A percentile compares a stretch with the other conserved stretches of the same genome.
Evolutionary conservation across 2,113 vertebrate genomes (phyloP).

Genomic region (Tiliqua scincoides): DNA sequence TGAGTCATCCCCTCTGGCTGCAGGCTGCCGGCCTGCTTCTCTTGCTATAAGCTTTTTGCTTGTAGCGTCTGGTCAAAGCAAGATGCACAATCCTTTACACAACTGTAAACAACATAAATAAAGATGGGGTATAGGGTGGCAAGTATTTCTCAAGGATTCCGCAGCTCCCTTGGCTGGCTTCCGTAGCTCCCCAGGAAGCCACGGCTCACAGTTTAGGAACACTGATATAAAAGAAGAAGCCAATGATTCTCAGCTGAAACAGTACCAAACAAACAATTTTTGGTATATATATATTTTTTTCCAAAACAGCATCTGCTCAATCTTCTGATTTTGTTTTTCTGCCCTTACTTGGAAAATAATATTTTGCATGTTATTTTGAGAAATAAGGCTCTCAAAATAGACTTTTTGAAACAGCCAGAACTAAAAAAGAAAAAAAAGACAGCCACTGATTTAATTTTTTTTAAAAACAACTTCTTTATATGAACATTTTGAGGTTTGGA

Average conservation of each 20-base stretch:
- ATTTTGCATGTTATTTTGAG: background rate
- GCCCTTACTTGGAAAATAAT: background rate
- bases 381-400: background rate
- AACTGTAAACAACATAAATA: no score
- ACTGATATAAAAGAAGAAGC: background rate
- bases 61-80: no score
- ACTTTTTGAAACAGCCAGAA: background rate
- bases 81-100: no score
- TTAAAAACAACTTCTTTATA: background rate
- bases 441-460: constrained; percentile 24
- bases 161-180: no score
- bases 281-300: background rate
- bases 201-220: no score
- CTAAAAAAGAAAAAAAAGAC: background rate
- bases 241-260: background rate
- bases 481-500: no score
- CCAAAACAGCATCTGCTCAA: background rate
- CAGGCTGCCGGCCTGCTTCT: no score
- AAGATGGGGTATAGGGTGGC: no score
- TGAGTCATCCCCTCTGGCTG: no score
- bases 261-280: background rate
- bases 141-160: no score
- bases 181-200: no score
- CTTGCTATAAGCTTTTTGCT: no score
- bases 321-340: background rate